These are phyloP conservation scores for Diprion similis DNA, from an alignment of 1,140 invertebrate genomes.

Conservation along the genomic window DNA sequence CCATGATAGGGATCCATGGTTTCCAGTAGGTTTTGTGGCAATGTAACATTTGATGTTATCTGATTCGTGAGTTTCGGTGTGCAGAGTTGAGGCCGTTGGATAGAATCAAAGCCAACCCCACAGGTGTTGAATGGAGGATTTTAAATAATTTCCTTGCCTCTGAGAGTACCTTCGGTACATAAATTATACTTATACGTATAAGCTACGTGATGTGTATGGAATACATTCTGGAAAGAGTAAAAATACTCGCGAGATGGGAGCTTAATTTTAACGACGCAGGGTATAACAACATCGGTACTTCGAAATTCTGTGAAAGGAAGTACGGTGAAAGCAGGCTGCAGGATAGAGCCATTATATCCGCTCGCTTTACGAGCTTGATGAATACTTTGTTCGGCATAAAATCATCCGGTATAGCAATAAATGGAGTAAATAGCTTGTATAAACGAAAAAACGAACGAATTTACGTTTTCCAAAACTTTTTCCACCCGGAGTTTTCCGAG, in stretches of 20 bases:
- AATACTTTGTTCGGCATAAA: conserved; percentile 20
- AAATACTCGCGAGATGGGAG: conserved; percentile 13
- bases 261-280: conserved; percentile 36
- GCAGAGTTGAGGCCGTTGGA: too few relatives aligned
- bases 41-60: too few relatives aligned
- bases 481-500: too few relatives aligned
- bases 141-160: too few relatives aligned
- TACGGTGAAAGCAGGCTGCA: conserved; percentile 32
- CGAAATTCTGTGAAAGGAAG: conserved; percentile 43
- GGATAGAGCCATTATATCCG: conserved; percentile 34
- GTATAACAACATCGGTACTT: conserved; percentile 20
- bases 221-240: neutral
- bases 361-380: conserved; percentile 19
- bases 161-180: too few relatives aligned
- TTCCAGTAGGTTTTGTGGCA: too few relatives aligned
- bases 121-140: too few relatives aligned
- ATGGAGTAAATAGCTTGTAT: neutral
- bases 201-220: conserved; percentile 8
- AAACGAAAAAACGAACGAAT: conserved; percentile 14
- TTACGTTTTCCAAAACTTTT: too few relatives aligned
- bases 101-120: too few relatives aligned
- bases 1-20: too few relatives aligned
- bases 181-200: too few relatives aligned
- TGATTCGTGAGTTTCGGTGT: too few relatives aligned
- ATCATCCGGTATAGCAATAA: neutral